These are phyloP conservation scores for Artemisiospiza belli DNA, from an alignment of 2,113 vertebrate genomes.

Conservation along the genomic window DNA sequence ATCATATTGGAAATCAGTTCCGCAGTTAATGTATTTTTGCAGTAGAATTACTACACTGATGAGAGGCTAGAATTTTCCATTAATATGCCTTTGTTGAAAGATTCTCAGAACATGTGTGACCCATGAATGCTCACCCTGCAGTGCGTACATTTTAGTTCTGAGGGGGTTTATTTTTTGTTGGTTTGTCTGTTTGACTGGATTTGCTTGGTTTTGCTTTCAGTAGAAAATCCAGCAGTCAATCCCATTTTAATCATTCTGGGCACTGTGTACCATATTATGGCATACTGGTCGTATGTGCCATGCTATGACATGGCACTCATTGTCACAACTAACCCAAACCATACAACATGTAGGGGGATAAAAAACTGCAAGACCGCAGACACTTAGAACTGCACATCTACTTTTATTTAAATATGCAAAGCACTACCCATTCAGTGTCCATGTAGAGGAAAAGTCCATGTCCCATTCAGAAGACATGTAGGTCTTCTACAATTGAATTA, in stretches of 20 bases:
- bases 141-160: not conserved
- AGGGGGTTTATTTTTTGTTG: not conserved
- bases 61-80: not conserved
- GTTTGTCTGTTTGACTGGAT: not conserved
- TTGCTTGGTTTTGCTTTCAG: not conserved
- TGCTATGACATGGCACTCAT: not conserved
- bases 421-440: rapidly evolving
- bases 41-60: not conserved
- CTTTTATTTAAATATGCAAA: not conserved
- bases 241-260: not conserved
- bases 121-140: not conserved
- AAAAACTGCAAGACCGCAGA: not conserved
- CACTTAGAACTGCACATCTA: not conserved
- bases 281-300: not conserved
- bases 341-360: not conserved
- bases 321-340: not conserved
- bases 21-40: not conserved
- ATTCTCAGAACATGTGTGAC: not conserved
- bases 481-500: not conserved
- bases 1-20: not conserved
- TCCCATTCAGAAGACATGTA: too few species aligned
- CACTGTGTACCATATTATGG: not conserved
- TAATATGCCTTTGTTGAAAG: not conserved
- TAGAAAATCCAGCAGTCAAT: not conserved
- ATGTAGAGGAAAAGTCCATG: too few species aligned